phyloP scores from a whole-genome alignment of 2,113 vertebrate species.

The Nymphicus hollandicus region DNA sequence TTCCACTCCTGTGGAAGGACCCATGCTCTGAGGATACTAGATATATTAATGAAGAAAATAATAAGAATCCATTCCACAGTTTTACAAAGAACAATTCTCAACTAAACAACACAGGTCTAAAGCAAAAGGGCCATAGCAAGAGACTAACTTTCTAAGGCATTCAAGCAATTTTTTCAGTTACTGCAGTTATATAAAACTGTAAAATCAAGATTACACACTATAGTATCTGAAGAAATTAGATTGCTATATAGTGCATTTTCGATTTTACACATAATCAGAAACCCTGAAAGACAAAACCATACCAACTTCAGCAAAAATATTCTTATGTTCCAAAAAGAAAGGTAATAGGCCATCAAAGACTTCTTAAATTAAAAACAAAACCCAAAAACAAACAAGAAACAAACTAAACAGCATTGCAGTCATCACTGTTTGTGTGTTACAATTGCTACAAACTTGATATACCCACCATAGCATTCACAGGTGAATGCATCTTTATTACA shows the following conservation, averaged over 20 bases:
- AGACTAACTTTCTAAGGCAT: not conserved
- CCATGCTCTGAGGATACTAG: accelerated
- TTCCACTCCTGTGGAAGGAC: not conserved
- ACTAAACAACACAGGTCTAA: not conserved
- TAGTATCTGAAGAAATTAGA: slow-evolving; percentile 41
- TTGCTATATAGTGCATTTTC: not conserved
- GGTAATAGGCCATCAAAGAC: not conserved
- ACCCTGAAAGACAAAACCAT: not conserved
- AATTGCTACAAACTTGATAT: not conserved
- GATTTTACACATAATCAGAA: slow-evolving; percentile 36
- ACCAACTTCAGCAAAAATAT: not conserved
- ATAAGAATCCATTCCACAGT: not conserved
- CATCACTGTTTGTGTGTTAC: not conserved
- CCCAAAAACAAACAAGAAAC: not conserved
- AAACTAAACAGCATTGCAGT: not conserved
- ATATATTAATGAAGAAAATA: not conserved
- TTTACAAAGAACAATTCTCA: not conserved
- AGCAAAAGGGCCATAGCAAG: not conserved
- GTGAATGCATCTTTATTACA: not conserved
- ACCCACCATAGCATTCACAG: not conserved
- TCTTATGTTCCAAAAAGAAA: not conserved
- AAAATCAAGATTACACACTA: slow-evolving; percentile 43
- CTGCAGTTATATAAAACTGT: not conserved
- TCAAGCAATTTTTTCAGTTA: not conserved
- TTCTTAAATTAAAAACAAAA: not conserved